These are phyloP conservation scores for Carcharodon carcharias DNA, from an alignment of 2,797 vertebrate genomes.

Conservation along the genomic window DNA sequence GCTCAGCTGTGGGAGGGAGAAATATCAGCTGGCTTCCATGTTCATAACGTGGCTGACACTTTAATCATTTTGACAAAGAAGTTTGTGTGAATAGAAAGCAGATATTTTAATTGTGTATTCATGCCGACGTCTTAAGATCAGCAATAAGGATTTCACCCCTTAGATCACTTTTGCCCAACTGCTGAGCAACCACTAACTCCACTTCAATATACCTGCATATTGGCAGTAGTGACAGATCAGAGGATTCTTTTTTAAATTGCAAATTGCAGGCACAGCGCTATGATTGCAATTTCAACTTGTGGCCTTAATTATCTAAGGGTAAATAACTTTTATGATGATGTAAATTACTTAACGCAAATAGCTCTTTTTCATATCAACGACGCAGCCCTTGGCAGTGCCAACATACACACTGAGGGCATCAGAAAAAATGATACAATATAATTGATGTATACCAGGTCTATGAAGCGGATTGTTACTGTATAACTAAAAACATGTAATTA, in stretches of 20 bases:
- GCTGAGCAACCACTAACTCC: not conserved
- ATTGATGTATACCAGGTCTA: not conserved
- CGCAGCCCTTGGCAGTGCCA: not conserved
- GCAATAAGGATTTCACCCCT: not conserved
- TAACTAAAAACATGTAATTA: not conserved
- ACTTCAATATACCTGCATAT: not conserved
- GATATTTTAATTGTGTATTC: not conserved
- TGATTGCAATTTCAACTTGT: not conserved
- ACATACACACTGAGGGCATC: not conserved
- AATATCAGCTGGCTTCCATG: not conserved
- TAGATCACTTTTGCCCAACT: not conserved
- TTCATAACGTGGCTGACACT: not conserved
- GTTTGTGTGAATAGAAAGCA: not conserved
- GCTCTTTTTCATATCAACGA: not conserved
- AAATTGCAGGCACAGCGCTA: not conserved
- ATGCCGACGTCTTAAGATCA: not conserved
- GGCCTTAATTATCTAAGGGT: not conserved
- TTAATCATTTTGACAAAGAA: not conserved
- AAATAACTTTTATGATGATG: not conserved
- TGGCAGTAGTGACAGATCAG: not conserved
- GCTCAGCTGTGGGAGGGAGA: not conserved
- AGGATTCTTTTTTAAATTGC: not conserved
- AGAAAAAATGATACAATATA: not conserved
- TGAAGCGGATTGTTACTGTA: not conserved
- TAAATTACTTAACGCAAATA: not conserved